Percentiles rank a stretch among this genome's conserved stretches.
phyloP scores from a whole-genome alignment of 2,113 vertebrate genomes.

The Epinephelus cyanopodus region DNA sequence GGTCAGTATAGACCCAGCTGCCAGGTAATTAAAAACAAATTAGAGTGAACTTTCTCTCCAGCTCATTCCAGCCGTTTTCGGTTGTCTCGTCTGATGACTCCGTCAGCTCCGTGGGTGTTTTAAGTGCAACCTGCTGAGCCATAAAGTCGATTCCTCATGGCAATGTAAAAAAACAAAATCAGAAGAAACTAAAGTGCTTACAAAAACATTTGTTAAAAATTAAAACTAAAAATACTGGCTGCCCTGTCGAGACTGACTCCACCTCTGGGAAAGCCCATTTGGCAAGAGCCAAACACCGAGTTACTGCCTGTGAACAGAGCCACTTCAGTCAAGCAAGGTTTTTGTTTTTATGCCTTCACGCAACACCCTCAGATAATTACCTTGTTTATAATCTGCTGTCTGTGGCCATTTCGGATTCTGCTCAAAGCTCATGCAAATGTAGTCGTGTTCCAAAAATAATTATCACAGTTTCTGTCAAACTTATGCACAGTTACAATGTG shows the following conservation, averaged over 20 bases:
- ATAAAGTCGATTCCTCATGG: neutral
- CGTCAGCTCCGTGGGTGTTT: constrained; percentile 23
- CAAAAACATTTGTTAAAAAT: constrained; percentile 12
- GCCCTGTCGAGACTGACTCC: constrained; percentile 1
- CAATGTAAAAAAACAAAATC: neutral
- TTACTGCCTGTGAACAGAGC: neutral
- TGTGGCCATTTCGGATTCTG: constrained; percentile 34
- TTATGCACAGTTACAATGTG: constrained; percentile 44
- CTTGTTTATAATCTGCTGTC: constrained; percentile 57
- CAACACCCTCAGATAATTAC: constrained; percentile 61
- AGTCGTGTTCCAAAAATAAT: constrained; percentile 53
- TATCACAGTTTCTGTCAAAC: constrained; percentile 53
- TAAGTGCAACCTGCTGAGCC: constrained; percentile 38
- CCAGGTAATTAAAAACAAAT: constrained; percentile 51
- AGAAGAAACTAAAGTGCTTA: neutral
- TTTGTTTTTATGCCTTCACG: constrained; percentile 30
- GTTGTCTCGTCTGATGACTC: constrained; percentile 22
- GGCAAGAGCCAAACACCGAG: constrained; percentile 5
- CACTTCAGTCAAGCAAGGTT: constrained; percentile 1
- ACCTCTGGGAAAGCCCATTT: constrained; percentile 21
- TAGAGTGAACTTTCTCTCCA: constrained; percentile 18
- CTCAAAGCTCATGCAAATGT: constrained; percentile 68
- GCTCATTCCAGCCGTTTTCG: neutral
- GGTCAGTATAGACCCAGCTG: neutral
- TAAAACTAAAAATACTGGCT: constrained; percentile 10